These are phyloP conservation scores for Philotrypesis tridentata DNA, from an alignment of 1,140 invertebrate species.

Conservation along the genomic window DNA sequence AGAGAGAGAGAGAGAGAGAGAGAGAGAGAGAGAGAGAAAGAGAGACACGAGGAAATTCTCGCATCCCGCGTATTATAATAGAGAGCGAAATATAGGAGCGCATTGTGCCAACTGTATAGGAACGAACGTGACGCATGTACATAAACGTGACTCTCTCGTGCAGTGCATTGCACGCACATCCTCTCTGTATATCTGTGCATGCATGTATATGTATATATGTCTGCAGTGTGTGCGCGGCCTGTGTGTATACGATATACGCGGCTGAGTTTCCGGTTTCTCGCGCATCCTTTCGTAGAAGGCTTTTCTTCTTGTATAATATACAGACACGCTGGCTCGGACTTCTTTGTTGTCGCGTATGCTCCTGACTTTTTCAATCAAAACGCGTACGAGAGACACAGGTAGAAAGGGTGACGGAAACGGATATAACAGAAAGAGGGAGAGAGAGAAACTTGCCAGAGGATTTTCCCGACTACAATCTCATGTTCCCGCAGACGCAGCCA, in stretches of 20 bases:
- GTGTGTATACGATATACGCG: too few relatives aligned
- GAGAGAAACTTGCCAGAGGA: neutral
- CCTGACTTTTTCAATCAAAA: conserved; percentile 7
- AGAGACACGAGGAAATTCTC: neutral
- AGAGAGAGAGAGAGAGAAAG: too few relatives aligned
- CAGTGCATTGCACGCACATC: neutral
- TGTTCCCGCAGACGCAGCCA: neutral
- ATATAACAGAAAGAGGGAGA: too few relatives aligned
- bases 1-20: too few relatives aligned
- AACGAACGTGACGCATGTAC: conserved; percentile 17
- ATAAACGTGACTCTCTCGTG: neutral
- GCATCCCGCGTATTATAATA: conserved; percentile 20
- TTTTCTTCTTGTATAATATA: conserved; percentile 6
- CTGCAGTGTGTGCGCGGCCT: too few relatives aligned
- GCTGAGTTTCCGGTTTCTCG: neutral
- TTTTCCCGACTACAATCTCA: neutral
- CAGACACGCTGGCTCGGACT: neutral
- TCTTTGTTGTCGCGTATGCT: neutral
- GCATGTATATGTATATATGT: too few relatives aligned
- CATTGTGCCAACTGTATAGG: neutral
- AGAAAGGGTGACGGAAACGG: neutral
- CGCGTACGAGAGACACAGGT: neutral
- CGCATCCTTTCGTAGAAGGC: neutral
- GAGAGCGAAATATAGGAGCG: neutral
- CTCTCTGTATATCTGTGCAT: too few relatives aligned